Evolutionary conservation across 2,888 invertebrate genomes (phyloP), one percentile per base, ranked within the genome.

Genomic region (Abrostola tripartita): DNA sequence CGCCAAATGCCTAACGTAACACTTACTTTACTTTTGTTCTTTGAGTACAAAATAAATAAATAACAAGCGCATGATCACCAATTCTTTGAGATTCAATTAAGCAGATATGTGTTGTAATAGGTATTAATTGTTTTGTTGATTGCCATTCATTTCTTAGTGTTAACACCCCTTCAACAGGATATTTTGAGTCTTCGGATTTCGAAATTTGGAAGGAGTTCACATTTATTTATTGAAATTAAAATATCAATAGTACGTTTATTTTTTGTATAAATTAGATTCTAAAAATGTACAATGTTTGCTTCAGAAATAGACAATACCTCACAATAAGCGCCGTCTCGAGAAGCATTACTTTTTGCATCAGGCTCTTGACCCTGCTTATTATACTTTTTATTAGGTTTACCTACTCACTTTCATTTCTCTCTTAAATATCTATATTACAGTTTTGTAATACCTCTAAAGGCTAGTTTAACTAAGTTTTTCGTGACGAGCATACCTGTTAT

Each of bases 1-100:
- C 81, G 75, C 62, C 77, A 62, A 66, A 71, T 76, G 65, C 64
- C 75, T 65, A 75, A 73, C 81, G 79, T 78, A 79, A 76, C 81
- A 78, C 73, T 76, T 67, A 74, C 52, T 71, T 74, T 70, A 74
- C 68, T 80, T 73, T 78, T 74, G 69, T 83, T 72, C 64, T 71
- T 74, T 77, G 74, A 70, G 54, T 69, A 12, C 2, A 63, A 76
- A 65, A 69, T 62, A 71, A 70, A 71, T 51, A 54, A 54, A 44
- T 41, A 65, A 50, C 37, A 49, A 53, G 37, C 6, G 47, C 50
- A 38, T 44, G 12, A 24, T 24, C 24, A 24, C 7, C 35, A 54
- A 35, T 54, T 42, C 12, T 60, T 74, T 64, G 59, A 35, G 12
- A 37, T 37, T 57, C 41, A 55, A 65, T 64, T 65, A 56, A 53